Base-by-base conservation (phyloP, 1,140 invertebrate species). In the Trichonephila clavipes region DNA sequence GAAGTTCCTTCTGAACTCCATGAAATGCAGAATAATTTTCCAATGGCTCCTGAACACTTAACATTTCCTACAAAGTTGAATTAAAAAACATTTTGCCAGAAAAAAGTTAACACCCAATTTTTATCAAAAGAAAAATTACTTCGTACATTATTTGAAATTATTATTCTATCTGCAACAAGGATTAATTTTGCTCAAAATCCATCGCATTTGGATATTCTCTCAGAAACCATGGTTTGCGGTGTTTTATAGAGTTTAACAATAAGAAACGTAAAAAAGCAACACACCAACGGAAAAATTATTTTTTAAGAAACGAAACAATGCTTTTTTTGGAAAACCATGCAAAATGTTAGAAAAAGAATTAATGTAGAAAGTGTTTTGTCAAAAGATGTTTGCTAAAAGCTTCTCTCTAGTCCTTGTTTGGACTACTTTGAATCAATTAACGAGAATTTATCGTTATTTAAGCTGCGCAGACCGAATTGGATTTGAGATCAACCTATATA, bases 241-340 rank as follows among this genome's bases (percentile, higher is more conserved):
- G 95, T 2, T 96, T 96, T 93, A 96, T 96, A 82, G 95, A 96
- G 51, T 94, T 95, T 58, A 96, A 96, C 95, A 96, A 95, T 51
- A 89, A 95, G 28, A 28, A 28, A 58, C 90, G 93, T 94, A 91
- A 89, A 90, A 95, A 94, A 94, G 95, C 59, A 94, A 88, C 2
- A 94, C 95, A 88, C 85, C 92, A 61, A 95, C 95, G 91, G 94
- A 95, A 88, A 95, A 95, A 95, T 94, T 95, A 90, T 95, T 95
- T 51, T 95, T 94, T 77, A 95, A 95, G 94, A 93, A 96, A 89
- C 95, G 96, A 94, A 96, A 96, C 94, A 96, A 96, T 95, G 95
- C 95, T 7, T 95, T 96, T 18, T 96, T 96, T 95, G 96, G 96
- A 96, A 96, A 95, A 96, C 95, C 3, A 96, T 96, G 95, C 96